Conservation (phyloP, 2,797 vertebrate species). For the Anableps anableps region DNA sequence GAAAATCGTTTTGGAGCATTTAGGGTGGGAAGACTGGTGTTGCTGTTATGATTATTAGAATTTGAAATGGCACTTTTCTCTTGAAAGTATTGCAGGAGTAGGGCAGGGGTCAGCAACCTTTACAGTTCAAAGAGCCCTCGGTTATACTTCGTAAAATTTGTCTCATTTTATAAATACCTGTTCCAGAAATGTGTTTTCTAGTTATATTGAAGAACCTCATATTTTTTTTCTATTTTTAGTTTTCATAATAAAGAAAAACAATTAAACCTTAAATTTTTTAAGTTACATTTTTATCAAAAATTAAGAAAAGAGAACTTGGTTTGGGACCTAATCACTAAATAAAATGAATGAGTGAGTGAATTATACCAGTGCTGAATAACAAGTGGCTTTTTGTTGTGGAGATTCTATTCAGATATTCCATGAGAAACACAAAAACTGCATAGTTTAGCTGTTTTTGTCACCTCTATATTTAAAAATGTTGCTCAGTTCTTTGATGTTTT, state of each 20-base stretch:
- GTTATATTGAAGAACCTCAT: neutral
- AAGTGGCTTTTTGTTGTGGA: neutral
- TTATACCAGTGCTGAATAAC: neutral
- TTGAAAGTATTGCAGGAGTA: neutral
- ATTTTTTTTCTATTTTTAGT: neutral
- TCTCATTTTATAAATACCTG: neutral
- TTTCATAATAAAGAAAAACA: neutral
- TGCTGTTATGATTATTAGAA: neutral
- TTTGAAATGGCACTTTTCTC: neutral
- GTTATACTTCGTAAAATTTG: neutral
- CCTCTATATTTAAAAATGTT: neutral
- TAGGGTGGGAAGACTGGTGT: neutral
- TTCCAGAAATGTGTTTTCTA: neutral
- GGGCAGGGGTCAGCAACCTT: neutral
- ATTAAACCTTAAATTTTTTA: too few relatives aligned
- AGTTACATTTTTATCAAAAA: neutral
- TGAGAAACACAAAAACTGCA: neutral
- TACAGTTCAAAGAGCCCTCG: neutral
- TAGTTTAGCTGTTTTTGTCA: neutral
- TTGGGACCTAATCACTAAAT: neutral
- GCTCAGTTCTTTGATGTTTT: neutral
- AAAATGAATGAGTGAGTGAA: neutral
- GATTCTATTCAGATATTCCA: neutral
- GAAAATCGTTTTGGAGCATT: neutral
- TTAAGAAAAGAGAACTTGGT: neutral